A percentile compares a stretch with the other conserved stretches of the same genome.
phyloP scores from a whole-genome alignment of 2,797 vertebrate species.

The Enteromius treurensis region DNA sequence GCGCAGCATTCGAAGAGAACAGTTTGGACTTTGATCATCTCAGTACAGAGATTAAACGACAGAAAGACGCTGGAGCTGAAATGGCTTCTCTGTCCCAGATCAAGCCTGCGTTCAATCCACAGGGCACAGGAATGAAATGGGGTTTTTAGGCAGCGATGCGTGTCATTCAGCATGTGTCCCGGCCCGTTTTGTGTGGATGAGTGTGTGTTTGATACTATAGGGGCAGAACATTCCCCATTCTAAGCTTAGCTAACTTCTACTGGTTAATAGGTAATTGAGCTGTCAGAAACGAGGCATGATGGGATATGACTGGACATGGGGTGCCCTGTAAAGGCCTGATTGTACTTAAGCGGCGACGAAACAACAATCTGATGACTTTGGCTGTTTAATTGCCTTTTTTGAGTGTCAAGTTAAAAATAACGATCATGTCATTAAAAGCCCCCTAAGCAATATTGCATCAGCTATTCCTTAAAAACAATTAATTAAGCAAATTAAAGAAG shows the following conservation, averaged over 20 bases:
- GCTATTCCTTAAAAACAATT: neutral
- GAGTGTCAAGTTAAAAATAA: neutral
- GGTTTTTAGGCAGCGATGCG: slow-evolving; percentile 50
- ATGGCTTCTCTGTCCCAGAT: slow-evolving; percentile 35
- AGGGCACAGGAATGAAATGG: slow-evolving; percentile 37
- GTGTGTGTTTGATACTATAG: slow-evolving; percentile 60
- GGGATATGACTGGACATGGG: slow-evolving; percentile 50
- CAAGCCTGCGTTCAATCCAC: slow-evolving; percentile 36
- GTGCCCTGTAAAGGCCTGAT: slow-evolving; percentile 33
- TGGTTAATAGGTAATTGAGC: slow-evolving; percentile 77
- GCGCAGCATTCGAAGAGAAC: slow-evolving; percentile 22
- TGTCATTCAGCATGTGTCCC: slow-evolving; percentile 46
- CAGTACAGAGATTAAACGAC: slow-evolving; percentile 44
- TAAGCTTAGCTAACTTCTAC: slow-evolving; percentile 64
- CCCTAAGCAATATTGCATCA: neutral
- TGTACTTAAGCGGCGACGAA: neutral
- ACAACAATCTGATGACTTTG: neutral
- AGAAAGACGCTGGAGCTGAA: slow-evolving; percentile 43
- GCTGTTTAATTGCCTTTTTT: neutral
- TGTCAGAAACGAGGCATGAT: slow-evolving; percentile 64
- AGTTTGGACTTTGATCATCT: slow-evolving; percentile 48
- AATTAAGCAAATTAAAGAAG: neutral
- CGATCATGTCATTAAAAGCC: neutral
- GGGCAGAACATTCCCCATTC: slow-evolving; percentile 69
- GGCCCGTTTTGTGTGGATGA: slow-evolving; percentile 28